These are phyloP conservation scores for Kradibia gibbosae DNA, from an alignment of 1,140 invertebrate genomes.

Conservation along the genomic window DNA sequence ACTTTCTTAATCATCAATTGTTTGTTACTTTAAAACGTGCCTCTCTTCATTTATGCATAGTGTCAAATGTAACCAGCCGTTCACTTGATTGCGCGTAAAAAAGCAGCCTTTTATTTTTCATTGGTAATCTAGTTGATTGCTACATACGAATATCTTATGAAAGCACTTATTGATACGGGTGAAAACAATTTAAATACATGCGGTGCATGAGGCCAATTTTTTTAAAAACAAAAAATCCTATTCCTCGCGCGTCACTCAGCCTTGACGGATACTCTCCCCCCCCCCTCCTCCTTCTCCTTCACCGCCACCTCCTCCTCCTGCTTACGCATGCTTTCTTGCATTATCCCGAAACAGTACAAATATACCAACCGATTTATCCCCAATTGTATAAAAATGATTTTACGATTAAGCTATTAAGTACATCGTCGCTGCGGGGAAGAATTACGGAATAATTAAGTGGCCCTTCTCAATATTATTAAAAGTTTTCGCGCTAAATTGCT, in stretches of 20 bases:
- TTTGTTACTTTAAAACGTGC: too few species aligned
- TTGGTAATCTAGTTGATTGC: background rate
- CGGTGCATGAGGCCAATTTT: background rate
- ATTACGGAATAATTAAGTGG: too few species aligned
- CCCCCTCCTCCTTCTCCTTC: background rate
- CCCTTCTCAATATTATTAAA: too few species aligned
- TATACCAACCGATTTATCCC: background rate
- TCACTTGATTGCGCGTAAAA: too few species aligned
- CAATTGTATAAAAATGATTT: too few species aligned
- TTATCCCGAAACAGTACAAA: background rate
- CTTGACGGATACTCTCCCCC: background rate
- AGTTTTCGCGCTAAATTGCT: too few species aligned
- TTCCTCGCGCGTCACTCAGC: background rate
- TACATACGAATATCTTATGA: background rate
- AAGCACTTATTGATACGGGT: background rate
- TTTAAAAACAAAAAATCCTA: background rate
- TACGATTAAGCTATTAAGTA: too few species aligned
- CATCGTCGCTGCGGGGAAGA: too few species aligned
- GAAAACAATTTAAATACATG: background rate
- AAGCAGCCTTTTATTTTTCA: too few species aligned
- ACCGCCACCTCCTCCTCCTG: background rate
- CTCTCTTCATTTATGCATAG: too few species aligned
- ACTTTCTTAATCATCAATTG: too few species aligned
- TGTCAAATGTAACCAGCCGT: too few species aligned
- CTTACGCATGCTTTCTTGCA: background rate